Base-by-base conservation (phyloP, 1,140 invertebrate genomes). In the Drosophila lacteicornis region DNA sequence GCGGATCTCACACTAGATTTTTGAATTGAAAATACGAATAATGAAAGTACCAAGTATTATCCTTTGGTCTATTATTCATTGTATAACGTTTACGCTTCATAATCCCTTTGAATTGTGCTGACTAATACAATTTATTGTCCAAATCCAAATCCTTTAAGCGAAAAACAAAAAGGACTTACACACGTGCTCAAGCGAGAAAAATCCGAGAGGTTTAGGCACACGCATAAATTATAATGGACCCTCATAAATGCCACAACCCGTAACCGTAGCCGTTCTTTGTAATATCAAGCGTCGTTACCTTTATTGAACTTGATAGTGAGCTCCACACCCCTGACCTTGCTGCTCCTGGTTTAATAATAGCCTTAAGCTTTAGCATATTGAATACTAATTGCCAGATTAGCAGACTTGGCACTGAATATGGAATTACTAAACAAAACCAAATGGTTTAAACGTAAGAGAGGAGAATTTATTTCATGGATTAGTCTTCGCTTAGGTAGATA, bases 151-250 rank as follows among this genome's bases (percentile, higher is more conserved):
- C 7, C 9, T 4, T 6, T 42, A 19, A 19, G 30, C 6, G 1
- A n/a, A 17, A 45, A 51, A 40, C 22, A n/a, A 42, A 22, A 33
- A 12, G 15, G 17, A 3, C n/a, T 15, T 11, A 46, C 17, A 30
- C 8, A 15, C 8, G 47, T 22, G 55, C 17, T 46, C 15, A 50
- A 30, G 36, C 59, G 4, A 58, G 47, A 33, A n/a, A 8, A 53
- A 53, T 19, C 30, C 27, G 17, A 30, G 22, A 19, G 56, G 25
- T 42, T 63, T 50, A 65, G 25, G 19, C 8, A 38, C 36, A 46
- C 25, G 47, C 46, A 65, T 65, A 74, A 65, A 65, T 66, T 53
- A 65, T 74, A 46, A 51, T 27, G 13, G 53, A 74, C 59, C 73
- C 15, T 74, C 45, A 76, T 65, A 76, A 62, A 62, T 55, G 57